Evolutionary conservation across 1,140 invertebrate genomes (phyloP).

Genomic region (Drosophila simulans): DNA sequence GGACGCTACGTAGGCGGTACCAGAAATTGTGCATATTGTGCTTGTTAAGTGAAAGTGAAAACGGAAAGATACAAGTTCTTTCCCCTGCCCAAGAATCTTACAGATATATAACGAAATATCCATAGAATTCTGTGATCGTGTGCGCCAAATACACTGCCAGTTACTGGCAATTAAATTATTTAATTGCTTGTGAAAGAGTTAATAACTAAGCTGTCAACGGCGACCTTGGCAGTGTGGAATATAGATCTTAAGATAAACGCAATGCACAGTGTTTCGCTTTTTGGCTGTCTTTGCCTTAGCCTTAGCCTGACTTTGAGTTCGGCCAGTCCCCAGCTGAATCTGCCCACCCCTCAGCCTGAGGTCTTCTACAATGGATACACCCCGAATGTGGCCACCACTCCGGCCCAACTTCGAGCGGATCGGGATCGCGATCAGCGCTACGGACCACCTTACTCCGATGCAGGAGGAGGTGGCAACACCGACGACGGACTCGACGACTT

Average conservation of each 20-base stretch:
- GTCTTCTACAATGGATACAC: slow-evolving; percentile 76
- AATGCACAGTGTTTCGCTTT: slow-evolving; percentile 43
- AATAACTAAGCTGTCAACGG: slow-evolving; percentile 44
- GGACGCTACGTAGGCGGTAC: slow-evolving; percentile 68
- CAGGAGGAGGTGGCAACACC: slow-evolving; percentile 26
- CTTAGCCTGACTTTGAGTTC: slow-evolving; percentile 18
- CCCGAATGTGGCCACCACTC: slow-evolving; percentile 70
- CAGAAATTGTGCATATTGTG: background rate
- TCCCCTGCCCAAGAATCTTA: background rate
- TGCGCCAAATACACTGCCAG: slow-evolving; percentile 32
- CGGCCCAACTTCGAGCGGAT: slow-evolving; percentile 67
- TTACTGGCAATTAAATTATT: slow-evolving; percentile 57
- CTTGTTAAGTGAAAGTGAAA: slow-evolving; percentile 41
- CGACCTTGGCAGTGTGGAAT: slow-evolving; percentile 69
- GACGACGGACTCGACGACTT: slow-evolving; percentile 79
- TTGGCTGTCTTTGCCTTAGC: slow-evolving; percentile 28
- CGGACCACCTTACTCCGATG: slow-evolving; percentile 77
- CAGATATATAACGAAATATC: slow-evolving; percentile 3
- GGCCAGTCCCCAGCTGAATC: slow-evolving; percentile 85
- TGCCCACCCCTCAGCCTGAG: slow-evolving; percentile 84
- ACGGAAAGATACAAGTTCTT: slow-evolving; percentile 19
- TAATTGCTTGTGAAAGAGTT: slow-evolving; percentile 77
- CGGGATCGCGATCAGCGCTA: slow-evolving; percentile 74
- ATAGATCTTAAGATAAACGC: slow-evolving; percentile 62
- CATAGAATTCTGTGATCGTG: slow-evolving; percentile 9